Evolutionary conservation across 2,797 vertebrate species (phyloP), one percentile per base, ranked within the genome.

Genomic region (Darevskia nairensis): DNA sequence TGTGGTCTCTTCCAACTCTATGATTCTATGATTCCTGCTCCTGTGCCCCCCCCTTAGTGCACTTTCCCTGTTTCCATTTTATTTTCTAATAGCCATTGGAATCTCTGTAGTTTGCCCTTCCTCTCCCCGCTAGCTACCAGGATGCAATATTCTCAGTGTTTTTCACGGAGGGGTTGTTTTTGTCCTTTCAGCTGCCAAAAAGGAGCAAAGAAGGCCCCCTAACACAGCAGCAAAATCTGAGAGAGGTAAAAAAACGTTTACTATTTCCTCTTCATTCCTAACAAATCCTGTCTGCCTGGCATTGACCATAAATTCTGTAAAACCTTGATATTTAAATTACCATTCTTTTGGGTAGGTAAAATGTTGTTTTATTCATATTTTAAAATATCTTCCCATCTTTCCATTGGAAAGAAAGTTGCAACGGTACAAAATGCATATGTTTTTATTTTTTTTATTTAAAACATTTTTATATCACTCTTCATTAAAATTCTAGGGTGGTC

Each of bases 191-290:
- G 97, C 93, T 89, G 84, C 96, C 92, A 96, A 94, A 94, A 96
- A 96, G 95, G 95, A 94, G 76, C 97, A 97, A 95, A 97, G 93
- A 95, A 97, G 97, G 71, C 89, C 93, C 82, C 95, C 96, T 93
- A 92, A 94, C 76, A 92, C 92, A 69, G 95, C 96, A 93, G 95
- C 94, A 79, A 97, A 96, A 94, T 92, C 96, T 85, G 95, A 96
- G 89, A 95, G 94, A 97, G 96, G 97, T 97, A 94, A 96, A 75
- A n/a, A 23, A n/a, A 46, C 8, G 39, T 39, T 10, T n/a, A 71
- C 50, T 69, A 46, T 75, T 80, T 50, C 27, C 35, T 80, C 29
- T 79, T 80, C 23, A 71, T 80, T 74, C 15, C n/a, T 88, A 80
- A 88, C 64, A 19, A 23, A 80, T 80, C 46, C 29, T 17, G 80